Percentiles rank a stretch among this genome's conserved stretches.
These are phyloP conservation scores for Heteropelma amictum DNA, from an alignment of 2,888 invertebrate species.

Conservation along the genomic window DNA sequence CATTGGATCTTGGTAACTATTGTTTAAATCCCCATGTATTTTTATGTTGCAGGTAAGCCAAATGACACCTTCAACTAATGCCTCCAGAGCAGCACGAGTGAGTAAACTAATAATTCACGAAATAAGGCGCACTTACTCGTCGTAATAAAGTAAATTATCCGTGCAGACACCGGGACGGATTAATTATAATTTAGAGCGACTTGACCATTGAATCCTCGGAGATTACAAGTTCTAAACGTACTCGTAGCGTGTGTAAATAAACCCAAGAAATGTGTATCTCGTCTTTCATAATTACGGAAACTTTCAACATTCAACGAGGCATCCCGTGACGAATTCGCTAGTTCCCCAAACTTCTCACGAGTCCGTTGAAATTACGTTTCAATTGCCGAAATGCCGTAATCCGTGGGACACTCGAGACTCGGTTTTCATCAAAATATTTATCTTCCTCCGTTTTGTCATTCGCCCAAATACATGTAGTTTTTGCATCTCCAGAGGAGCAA, in stretches of 20 bases:
- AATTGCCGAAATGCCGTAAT: conserved; percentile 9
- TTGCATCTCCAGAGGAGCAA: background rate
- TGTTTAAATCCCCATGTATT: background rate
- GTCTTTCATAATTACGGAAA: conserved; percentile 25
- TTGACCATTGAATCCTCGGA: background rate
- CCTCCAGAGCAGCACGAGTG: conserved; percentile 19
- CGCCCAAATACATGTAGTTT: no score
- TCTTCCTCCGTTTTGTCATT: conserved; percentile 47
- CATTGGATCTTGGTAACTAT: background rate
- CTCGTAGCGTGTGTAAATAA: background rate
- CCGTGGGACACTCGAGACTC: conserved; percentile 31
- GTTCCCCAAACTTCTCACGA: conserved; percentile 22
- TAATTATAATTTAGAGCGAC: background rate
- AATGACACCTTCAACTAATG: background rate
- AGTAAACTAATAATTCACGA: conserved; percentile 5
- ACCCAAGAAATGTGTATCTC: background rate
- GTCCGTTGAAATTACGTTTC: conserved; percentile 4
- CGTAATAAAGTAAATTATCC: background rate
- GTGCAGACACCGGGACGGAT: background rate
- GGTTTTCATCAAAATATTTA: conserved; percentile 53
- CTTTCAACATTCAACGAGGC: conserved; percentile 3
- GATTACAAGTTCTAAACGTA: no score
- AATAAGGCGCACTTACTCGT: background rate
- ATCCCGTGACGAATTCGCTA: conserved; percentile 3
- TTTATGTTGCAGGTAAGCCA: conserved; percentile 49